Base-by-base conservation (phyloP, 2,888 invertebrate species). In the Troides aeacus region DNA sequence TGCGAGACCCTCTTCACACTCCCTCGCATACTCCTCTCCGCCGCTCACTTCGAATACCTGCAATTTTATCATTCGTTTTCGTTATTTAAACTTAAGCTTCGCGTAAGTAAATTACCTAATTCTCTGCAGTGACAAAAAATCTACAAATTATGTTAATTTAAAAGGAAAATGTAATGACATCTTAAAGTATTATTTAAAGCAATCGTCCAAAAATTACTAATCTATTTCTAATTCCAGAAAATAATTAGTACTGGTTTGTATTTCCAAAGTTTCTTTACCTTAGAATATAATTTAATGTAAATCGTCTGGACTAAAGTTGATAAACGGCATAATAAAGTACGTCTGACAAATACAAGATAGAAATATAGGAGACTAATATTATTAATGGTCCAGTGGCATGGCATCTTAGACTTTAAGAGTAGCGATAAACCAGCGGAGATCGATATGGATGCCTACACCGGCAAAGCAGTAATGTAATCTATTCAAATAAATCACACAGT, bases 31-130 rank as follows among this genome's bases (percentile, higher is more conserved):
- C 24, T 60, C 63, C 39, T 70, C 70, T 7, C 65, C 68, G 39
- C 86, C 96, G 66, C 97, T 97, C 78, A 98, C 94, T 90, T 97
- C 97, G 86, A 97, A 97, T 75, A 98, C 95, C 97, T 97, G 93
- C 30, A 94, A 93, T 75, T 23, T 18, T 36, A 58, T 61, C 30
- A 30, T 60, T 46, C 23, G 12, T 36, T 46, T 59, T 42, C 23
- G 15, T 46, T 46, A 46, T 15, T 46, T 46, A 39, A 24, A 24
- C 59, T 8, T 18, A 24, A 17, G 58, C 23, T 24, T 30, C 30
- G 30, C 30, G 30, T 30, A 30, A 30, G 30, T 30, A 30, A 30
- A 30, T 30, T 30, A 30, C 5, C 30, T 30, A 30, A 30, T 30
- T 30, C 30, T 30, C 30, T 5, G 30, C 30, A 4, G 5, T 30